These are phyloP conservation scores for Labeo rohita DNA, from an alignment of 2,113 vertebrate genomes.

Conservation along the genomic window DNA sequence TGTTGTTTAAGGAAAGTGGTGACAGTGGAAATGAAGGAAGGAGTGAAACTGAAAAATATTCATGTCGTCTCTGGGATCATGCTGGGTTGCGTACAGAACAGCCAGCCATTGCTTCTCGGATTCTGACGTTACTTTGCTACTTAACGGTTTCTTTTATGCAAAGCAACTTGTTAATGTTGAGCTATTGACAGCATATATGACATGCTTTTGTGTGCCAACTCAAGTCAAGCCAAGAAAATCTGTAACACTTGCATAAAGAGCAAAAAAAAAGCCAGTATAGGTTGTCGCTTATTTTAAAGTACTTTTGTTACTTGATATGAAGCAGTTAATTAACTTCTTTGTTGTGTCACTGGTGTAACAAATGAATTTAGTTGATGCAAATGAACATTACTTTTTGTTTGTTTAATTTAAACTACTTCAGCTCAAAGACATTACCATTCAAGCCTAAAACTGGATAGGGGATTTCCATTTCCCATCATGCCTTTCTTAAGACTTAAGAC, in stretches of 20 bases:
- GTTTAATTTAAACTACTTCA: not conserved
- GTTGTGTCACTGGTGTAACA: not conserved
- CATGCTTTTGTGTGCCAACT: not conserved
- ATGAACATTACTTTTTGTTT: not conserved
- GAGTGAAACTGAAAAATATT: conserved; percentile 30
- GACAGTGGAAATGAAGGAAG: conserved; percentile 43
- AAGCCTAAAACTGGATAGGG: not conserved
- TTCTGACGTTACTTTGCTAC: conserved; percentile 2
- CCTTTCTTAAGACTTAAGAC: not conserved
- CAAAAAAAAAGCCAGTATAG: not conserved
- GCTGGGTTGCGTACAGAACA: conserved; percentile 26
- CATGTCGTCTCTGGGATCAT: conserved; percentile 4
- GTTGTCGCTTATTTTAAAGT: not conserved
- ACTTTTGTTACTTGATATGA: not conserved
- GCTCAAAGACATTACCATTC: not conserved
- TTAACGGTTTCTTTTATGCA: not conserved
- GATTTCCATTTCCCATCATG: not conserved
- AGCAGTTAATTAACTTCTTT: not conserved
- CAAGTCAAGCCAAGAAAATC: not conserved
- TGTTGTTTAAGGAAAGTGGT: conserved; percentile 43
- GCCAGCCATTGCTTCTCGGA: not conserved
- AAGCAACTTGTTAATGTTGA: not conserved
- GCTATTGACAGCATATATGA: conserved; percentile 20
- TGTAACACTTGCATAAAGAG: not conserved
- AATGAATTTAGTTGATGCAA: not conserved